These are phyloP conservation scores for Periphyllus acericola DNA, from an alignment of 2,888 invertebrate genomes.

Conservation along the genomic window DNA sequence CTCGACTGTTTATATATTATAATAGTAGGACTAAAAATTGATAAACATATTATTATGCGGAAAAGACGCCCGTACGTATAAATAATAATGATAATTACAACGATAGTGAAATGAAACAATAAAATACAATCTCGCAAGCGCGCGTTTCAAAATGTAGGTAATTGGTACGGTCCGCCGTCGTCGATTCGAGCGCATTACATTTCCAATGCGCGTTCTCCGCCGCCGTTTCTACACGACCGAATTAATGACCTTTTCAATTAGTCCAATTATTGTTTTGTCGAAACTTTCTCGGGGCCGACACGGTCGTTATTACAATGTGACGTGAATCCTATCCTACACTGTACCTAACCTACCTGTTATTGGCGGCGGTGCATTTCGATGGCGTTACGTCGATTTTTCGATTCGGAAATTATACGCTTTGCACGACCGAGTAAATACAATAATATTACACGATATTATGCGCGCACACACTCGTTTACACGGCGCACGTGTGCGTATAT, in stretches of 20 bases:
- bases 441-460: not conserved
- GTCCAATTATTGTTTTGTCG: not conserved
- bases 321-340: not conserved
- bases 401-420: not conserved
- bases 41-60: no score
- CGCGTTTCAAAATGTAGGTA: not conserved
- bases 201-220: not conserved
- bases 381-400: no score
- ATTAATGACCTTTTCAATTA: conserved; percentile 12
- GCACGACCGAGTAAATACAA: not conserved
- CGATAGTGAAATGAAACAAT: not conserved
- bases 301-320: not conserved
- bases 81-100: no score
- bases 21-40: no score
- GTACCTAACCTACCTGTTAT: not conserved
- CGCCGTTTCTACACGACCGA: not conserved
- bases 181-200: no score
- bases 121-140: not conserved
- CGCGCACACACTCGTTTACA: no score
- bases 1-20: no score
- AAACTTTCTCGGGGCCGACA: conserved; percentile 14
- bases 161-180: not conserved
- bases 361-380: no score
- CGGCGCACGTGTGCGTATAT: no score
- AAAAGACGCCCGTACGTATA: no score